Evolutionary conservation across 2,888 invertebrate genomes (phyloP).

Genomic region (Fragum whitleyi): DNA sequence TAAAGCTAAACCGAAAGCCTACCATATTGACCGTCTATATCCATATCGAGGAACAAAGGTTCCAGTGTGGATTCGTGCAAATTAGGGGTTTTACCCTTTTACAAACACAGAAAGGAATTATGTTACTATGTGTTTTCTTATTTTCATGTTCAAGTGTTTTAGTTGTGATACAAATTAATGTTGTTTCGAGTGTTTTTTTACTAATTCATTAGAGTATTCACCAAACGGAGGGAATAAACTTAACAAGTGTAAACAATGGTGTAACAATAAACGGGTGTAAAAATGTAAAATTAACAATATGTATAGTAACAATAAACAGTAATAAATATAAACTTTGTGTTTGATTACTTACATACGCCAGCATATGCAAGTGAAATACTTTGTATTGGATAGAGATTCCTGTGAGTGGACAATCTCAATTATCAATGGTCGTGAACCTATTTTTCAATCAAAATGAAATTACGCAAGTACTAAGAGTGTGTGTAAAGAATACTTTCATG

Average conservation of each 20-base stretch:
- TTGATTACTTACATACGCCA: not conserved
- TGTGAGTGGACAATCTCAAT: not conserved
- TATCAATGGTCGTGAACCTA: too few relatives aligned
- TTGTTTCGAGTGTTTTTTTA: not conserved
- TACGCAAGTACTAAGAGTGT: not conserved
- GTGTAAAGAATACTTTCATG: too few relatives aligned
- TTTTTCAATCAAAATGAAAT: not conserved
- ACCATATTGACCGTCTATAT: slow-evolving; percentile 41
- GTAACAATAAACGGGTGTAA: not conserved
- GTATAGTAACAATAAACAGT: not conserved
- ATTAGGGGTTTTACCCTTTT: not conserved
- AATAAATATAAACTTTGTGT: not conserved
- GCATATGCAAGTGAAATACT: not conserved
- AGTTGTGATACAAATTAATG: not conserved
- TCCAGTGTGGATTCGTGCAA: slow-evolving; percentile 40
- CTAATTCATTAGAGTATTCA: too few relatives aligned
- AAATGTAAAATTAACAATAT: not conserved
- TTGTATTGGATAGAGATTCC: not conserved
- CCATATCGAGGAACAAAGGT: too few relatives aligned
- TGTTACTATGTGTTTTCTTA: too few relatives aligned
- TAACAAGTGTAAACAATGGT: not conserved
- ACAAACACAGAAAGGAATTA: too few relatives aligned
- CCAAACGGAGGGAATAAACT: too few relatives aligned
- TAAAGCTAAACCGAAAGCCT: slow-evolving; percentile 34
- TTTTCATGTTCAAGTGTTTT: not conserved